A percentile compares a stretch with the other conserved stretches of the same genome.
phyloP scores from a whole-genome alignment of 35 echinoderm and acorn worm genomes.

The Chiridota heheva region DNA sequence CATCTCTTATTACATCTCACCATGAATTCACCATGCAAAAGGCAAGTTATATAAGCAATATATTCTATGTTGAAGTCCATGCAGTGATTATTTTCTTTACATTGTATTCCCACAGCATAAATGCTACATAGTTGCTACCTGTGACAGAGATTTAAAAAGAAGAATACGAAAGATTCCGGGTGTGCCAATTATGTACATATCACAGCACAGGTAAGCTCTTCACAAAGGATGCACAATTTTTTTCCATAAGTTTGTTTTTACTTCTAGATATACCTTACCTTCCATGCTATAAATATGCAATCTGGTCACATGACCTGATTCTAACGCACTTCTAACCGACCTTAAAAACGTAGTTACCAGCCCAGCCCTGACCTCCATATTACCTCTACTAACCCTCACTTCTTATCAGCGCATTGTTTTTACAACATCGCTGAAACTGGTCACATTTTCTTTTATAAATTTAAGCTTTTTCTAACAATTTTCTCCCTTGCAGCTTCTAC shows the following conservation, averaged over 20 bases:
- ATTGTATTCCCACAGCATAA: constrained; percentile 80
- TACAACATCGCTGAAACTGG: no score
- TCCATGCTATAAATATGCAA: not conserved
- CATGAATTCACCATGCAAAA: no score
- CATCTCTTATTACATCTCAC: no score
- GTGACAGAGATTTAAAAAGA: constrained; percentile 97
- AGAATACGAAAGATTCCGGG: constrained; percentile 97
- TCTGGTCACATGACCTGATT: not conserved
- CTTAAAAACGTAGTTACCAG: not conserved
- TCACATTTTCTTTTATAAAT: no score
- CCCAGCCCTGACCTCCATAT: not conserved
- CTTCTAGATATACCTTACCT: not conserved
- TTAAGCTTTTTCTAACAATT: no score
- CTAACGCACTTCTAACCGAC: not conserved
- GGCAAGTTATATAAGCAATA: no score
- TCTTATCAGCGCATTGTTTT: no score
- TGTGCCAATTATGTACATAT: constrained; percentile 97
- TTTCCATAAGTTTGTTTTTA: not conserved
- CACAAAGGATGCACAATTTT: not conserved
- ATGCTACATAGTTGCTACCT: constrained; percentile 98
- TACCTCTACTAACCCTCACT: no score
- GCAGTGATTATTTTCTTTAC: no score
- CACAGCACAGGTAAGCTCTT: constrained; percentile 70
- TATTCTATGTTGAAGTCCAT: no score
- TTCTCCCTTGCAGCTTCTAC: no score